Percentiles rank a stretch among this genome's conserved stretches.
Conservation (phyloP, 1,140 invertebrate species). For the Drosophila oshimai region DNA sequence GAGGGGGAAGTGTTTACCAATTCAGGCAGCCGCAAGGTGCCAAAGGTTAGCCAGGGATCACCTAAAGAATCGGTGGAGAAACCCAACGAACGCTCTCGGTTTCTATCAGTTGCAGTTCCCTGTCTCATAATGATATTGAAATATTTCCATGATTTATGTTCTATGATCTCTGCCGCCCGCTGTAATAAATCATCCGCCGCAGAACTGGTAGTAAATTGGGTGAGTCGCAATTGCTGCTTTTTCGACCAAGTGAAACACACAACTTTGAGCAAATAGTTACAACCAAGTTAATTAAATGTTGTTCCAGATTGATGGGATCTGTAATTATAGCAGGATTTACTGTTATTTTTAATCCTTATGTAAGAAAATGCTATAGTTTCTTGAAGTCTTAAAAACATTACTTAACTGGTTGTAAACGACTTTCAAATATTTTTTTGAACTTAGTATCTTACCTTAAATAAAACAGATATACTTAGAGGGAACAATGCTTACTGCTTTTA, state of each 20-base stretch:
- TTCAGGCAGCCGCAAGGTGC: constrained; percentile 11
- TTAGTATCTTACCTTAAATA: too few species aligned
- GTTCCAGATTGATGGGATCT: too few species aligned
- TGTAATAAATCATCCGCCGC: constrained; percentile 52
- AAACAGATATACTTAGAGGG: too few species aligned
- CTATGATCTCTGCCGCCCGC: constrained; percentile 38
- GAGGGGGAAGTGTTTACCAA: constrained; percentile 15
- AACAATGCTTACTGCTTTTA: too few species aligned
- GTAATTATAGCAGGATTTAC: too few species aligned
- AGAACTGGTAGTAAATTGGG: constrained; percentile 38
- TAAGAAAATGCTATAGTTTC: neutral
- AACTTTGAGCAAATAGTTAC: neutral
- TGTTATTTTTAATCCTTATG: too few species aligned
- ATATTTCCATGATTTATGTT: constrained; percentile 63
- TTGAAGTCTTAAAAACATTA: too few species aligned
- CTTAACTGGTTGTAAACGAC: too few species aligned
- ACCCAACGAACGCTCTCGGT: constrained; percentile 26
- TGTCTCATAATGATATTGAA: constrained; percentile 39
- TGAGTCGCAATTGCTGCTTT: constrained; percentile 10
- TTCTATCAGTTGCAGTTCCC: constrained; percentile 54
- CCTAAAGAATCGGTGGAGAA: neutral
- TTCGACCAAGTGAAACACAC: neutral
- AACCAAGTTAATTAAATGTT: too few species aligned
- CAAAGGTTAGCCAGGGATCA: constrained; percentile 38
- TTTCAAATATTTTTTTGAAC: too few species aligned